These are phyloP conservation scores for Belgica antarctica DNA, from an alignment of 2,888 invertebrate species.

Conservation along the genomic window DNA sequence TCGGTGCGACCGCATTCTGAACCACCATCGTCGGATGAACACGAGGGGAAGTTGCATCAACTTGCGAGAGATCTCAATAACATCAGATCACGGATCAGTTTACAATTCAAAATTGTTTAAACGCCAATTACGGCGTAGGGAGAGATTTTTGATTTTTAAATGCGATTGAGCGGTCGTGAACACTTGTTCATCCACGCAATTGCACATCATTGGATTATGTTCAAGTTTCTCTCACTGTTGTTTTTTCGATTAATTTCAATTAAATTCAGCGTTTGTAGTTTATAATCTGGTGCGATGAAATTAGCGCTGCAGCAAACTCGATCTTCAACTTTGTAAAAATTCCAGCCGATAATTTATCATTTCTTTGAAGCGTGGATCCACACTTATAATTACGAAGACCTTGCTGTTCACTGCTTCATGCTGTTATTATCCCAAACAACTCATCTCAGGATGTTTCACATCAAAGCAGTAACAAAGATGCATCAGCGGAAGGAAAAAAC, in stretches of 20 bases:
- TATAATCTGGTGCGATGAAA: too few relatives aligned
- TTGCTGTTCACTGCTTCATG: too few relatives aligned
- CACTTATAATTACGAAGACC: too few relatives aligned
- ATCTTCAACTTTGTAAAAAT: too few relatives aligned
- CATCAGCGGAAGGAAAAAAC: background rate
- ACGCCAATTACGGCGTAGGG: constrained; percentile 16
- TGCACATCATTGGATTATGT: too few relatives aligned
- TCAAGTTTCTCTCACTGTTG: too few relatives aligned
- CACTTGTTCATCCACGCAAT: background rate
- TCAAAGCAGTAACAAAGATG: background rate
- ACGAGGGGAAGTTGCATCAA: background rate
- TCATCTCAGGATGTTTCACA: background rate
- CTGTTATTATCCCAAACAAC: background rate
- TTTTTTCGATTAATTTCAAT: too few relatives aligned
- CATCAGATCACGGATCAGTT: constrained; percentile 31
- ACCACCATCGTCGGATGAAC: background rate
- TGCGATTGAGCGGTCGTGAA: background rate
- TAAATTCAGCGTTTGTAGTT: too few relatives aligned
- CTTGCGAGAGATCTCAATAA: constrained; percentile 10
- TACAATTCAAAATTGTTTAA: constrained; percentile 39
- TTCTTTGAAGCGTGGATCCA: too few relatives aligned
- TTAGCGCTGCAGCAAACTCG: too few relatives aligned
- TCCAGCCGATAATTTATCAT: too few relatives aligned
- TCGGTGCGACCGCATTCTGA: constrained; percentile 9
- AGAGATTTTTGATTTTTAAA: background rate